Evolutionary conservation across 2,797 vertebrate genomes (phyloP).

Genomic region (Melanotaenia nigrans): DNA sequence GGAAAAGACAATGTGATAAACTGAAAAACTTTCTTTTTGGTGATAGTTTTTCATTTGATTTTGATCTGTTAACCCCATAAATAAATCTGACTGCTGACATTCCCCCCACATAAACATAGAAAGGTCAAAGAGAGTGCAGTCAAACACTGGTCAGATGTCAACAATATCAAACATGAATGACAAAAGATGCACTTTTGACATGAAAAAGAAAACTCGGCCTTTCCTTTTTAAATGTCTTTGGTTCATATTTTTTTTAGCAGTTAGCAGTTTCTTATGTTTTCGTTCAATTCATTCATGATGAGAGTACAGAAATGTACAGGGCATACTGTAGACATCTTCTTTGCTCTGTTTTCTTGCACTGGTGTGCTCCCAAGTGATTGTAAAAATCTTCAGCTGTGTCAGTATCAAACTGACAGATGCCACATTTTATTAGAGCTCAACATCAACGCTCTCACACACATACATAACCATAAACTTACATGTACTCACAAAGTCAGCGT

Average conservation of each 20-base stretch:
- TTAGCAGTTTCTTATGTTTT: background rate
- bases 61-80: constrained; percentile 6
- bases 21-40: constrained; percentile 15
- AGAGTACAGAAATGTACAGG: constrained; percentile 15
- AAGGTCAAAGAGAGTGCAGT: constrained; percentile 3
- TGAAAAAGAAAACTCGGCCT: background rate
- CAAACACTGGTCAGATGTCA: constrained; percentile 23
- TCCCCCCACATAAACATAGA: constrained; percentile 1
- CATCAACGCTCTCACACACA: constrained; percentile 36
- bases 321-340: constrained; percentile 5
- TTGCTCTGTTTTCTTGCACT: constrained; percentile 37
- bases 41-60: background rate
- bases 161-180: constrained; percentile 17
- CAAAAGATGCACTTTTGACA: constrained; percentile 14
- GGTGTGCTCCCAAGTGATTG: constrained; percentile 54
- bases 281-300: background rate
- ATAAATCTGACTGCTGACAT: constrained; percentile 23
- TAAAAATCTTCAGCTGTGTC: constrained; percentile 58
- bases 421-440: constrained; percentile 73
- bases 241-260: background rate
- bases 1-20: background rate
- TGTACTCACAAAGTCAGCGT: constrained; percentile 4
- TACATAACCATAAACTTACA: constrained; percentile 3
- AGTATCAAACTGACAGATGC: constrained; percentile 76
- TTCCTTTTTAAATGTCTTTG: background rate